Conservation (phyloP, 2,113 vertebrate species). For the Acanthisitta chloris region DNA sequence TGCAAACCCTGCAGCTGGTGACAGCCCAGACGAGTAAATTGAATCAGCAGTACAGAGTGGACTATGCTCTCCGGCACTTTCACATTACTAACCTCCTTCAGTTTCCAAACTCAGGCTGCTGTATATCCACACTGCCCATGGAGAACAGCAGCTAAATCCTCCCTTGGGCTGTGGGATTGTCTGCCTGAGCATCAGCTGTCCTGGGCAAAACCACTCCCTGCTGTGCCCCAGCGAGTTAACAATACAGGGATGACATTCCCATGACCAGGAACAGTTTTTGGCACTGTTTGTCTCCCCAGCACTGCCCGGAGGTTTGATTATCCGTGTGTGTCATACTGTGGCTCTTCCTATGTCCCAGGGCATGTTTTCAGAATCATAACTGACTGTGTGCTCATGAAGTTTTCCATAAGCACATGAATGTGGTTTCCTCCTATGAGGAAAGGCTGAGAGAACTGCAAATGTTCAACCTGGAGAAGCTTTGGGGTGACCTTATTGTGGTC, state of each 20-base stretch:
- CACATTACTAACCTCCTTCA: background rate
- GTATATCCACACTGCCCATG: background rate
- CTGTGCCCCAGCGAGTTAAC: background rate
- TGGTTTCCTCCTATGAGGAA: background rate
- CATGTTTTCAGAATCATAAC: background rate
- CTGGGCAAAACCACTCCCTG: fast-evolving
- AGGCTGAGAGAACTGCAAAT: background rate
- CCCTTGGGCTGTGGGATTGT: background rate
- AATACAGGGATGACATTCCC: fast-evolving
- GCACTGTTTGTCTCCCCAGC: background rate
- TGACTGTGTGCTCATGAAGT: background rate
- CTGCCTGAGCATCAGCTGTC: background rate
- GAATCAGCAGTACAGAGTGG: background rate
- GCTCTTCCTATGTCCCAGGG: background rate
- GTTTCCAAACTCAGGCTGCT: background rate
- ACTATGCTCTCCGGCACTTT: background rate
- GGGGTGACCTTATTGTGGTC: too few relatives aligned
- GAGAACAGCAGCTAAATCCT: background rate
- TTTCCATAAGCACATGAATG: background rate
- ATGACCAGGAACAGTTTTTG: background rate
- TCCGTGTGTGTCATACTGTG: fast-evolving
- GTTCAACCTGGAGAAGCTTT: background rate
- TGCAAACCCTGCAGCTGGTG: background rate
- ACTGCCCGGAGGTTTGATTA: background rate
- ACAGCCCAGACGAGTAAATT: background rate